These are phyloP conservation scores for Gyrodactylus salaris DNA, from an alignment of 1,140 invertebrate genomes.

Conservation along the genomic window DNA sequence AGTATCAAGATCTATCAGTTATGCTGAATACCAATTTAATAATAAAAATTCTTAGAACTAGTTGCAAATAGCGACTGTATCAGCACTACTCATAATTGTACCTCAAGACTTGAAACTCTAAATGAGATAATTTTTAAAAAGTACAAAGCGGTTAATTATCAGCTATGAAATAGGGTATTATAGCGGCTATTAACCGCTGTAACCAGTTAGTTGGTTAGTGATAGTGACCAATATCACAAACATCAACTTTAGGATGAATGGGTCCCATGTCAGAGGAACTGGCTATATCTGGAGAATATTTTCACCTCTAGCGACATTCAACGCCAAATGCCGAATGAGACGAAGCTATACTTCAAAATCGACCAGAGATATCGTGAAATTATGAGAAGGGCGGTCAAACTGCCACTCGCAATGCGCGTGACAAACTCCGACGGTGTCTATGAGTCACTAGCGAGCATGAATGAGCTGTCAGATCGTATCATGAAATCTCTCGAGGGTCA, in stretches of 20 bases:
- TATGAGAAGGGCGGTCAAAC: slow-evolving; percentile 26
- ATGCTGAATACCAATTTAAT: too few species aligned
- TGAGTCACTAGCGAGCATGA: slow-evolving; percentile 21
- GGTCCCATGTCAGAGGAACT: slow-evolving; percentile 43
- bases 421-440: slow-evolving; percentile 18
- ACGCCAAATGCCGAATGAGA: slow-evolving; percentile 42
- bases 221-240: neutral
- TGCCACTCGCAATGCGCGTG: slow-evolving; percentile 19
- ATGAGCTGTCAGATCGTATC: slow-evolving; percentile 20
- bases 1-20: too few species aligned
- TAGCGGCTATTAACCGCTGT: too few species aligned
- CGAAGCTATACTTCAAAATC: slow-evolving; percentile 42
- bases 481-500: slow-evolving; percentile 22
- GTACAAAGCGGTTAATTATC: too few species aligned
- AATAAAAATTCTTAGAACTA: too few species aligned
- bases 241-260: slow-evolving; percentile 34
- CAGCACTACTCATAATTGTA: too few species aligned
- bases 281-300: slow-evolving; percentile 52
- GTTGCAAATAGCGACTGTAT: too few species aligned
- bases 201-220: too few species aligned
- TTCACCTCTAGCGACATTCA: slow-evolving; percentile 56
- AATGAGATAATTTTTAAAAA: too few species aligned
- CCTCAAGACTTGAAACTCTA: too few species aligned
- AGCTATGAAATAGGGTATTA: too few species aligned
- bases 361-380: slow-evolving; percentile 54